Percentiles rank a stretch among this genome's conserved stretches.
Conservation (phyloP, 2,113 vertebrate species). For the Colaptes auratus region DNA sequence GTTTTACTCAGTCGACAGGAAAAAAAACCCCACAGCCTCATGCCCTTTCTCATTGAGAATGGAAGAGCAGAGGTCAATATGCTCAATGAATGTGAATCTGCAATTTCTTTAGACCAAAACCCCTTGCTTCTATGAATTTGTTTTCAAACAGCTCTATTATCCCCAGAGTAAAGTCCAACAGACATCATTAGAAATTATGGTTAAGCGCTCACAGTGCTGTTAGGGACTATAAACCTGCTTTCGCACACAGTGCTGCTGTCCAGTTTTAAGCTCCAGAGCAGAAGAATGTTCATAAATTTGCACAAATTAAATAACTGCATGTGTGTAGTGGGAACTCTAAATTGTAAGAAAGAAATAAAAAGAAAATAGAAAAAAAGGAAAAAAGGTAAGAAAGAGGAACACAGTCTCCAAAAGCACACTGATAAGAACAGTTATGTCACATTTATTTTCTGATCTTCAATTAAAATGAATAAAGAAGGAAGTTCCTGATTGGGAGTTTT, state of each 20-base stretch:
- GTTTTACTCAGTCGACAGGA: conserved; percentile 68
- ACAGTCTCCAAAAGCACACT: background rate
- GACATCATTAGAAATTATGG: conserved; percentile 52
- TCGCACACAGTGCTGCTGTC: background rate
- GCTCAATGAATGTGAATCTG: conserved; percentile 63
- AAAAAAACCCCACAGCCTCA: background rate
- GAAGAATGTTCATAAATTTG: background rate
- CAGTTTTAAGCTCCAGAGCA: background rate
- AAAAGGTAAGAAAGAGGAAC: background rate
- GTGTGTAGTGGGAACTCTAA: background rate
- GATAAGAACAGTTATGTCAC: background rate
- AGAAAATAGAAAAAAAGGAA: background rate
- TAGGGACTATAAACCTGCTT: background rate
- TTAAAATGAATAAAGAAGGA: background rate
- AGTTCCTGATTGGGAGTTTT: background rate
- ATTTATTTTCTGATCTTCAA: background rate
- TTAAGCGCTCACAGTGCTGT: conserved; percentile 28
- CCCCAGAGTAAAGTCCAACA: conserved; percentile 26
- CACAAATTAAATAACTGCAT: background rate
- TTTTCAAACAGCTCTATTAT: conserved; percentile 75
- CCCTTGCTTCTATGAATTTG: conserved; percentile 71
- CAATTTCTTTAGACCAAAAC: conserved; percentile 70
- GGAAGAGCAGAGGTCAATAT: conserved; percentile 60
- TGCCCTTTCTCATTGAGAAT: conserved; percentile 46
- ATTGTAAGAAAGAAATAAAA: too few species aligned